phyloP scores from a whole-genome alignment of 2,888 invertebrate genomes.

The Steromphala cineraria region DNA sequence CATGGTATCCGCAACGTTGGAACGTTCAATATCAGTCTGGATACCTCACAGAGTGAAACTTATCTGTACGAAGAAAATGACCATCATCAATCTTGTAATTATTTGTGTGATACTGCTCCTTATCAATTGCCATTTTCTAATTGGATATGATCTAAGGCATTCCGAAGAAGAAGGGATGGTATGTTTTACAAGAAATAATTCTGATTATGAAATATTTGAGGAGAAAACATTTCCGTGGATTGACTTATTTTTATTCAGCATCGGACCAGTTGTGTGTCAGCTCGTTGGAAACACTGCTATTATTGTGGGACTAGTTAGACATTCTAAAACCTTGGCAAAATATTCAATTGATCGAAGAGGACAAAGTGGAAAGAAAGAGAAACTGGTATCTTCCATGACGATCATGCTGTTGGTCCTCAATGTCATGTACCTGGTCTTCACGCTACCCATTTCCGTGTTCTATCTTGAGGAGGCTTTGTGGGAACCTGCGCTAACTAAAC shows the following conservation, averaged over 20 bases:
- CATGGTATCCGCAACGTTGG: constrained; percentile 41
- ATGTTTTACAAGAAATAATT: background rate
- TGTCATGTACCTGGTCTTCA: constrained; percentile 37
- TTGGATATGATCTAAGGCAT: constrained; percentile 13
- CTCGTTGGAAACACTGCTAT: constrained; percentile 37
- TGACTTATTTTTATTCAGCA: constrained; percentile 38
- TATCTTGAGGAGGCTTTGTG: too few species aligned
- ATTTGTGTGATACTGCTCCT: constrained; percentile 20
- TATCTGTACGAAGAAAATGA: constrained; percentile 33
- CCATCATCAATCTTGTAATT: constrained; percentile 18
- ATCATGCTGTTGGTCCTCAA: constrained; percentile 33
- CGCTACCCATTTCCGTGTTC: constrained; percentile 33
- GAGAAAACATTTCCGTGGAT: constrained; percentile 30
- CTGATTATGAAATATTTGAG: constrained; percentile 18
- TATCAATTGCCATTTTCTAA: constrained; percentile 32
- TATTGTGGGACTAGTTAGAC: constrained; percentile 32
- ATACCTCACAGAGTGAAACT: constrained; percentile 40
- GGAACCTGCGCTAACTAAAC: background rate
- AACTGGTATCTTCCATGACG: constrained; percentile 40
- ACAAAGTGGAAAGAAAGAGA: constrained; percentile 27
- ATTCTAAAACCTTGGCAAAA: background rate
- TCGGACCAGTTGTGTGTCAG: constrained; percentile 33
- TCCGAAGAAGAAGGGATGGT: background rate
- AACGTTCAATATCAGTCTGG: constrained; percentile 43
- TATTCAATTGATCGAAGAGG: background rate